These are phyloP conservation scores for Troilus luridus DNA, from an alignment of 2,888 invertebrate genomes.

Conservation along the genomic window DNA sequence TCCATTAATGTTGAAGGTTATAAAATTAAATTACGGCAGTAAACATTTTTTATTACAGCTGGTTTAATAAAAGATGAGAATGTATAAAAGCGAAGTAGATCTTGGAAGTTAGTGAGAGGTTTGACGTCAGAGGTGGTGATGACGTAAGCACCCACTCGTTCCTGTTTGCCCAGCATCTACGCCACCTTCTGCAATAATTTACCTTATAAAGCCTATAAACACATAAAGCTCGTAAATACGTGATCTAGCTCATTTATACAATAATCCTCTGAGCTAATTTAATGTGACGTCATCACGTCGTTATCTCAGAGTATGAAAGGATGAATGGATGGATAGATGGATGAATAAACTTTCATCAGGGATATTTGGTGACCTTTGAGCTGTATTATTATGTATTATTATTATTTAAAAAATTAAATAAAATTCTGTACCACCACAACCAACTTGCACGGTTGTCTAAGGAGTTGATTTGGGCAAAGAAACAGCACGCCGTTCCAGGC, in stretches of 20 bases:
- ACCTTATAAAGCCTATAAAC: not conserved
- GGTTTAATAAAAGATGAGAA: not conserved
- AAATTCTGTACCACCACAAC: too few species aligned
- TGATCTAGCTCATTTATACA: not conserved
- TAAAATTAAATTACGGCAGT: not conserved
- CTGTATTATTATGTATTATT: too few species aligned
- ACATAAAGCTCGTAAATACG: not conserved
- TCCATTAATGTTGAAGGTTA: too few species aligned
- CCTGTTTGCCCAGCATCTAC: not conserved
- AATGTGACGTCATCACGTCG: not conserved
- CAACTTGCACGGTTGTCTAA: too few species aligned
- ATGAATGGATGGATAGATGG: too few species aligned
- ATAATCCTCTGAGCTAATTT: not conserved
- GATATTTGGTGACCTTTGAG: too few species aligned
- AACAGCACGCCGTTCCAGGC: too few species aligned
- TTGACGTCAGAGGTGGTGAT: not conserved
- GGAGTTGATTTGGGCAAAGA: too few species aligned
- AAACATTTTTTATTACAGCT: not conserved
- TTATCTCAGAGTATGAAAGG: too few species aligned
- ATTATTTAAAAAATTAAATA: too few species aligned
- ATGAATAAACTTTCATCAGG: too few species aligned
- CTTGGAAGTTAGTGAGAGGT: not conserved
- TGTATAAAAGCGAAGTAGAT: not conserved
- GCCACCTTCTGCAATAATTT: not conserved
- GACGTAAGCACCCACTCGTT: not conserved